Conservation (phyloP, 2,888 invertebrate genomes). For the Andrena bicolor region DNA sequence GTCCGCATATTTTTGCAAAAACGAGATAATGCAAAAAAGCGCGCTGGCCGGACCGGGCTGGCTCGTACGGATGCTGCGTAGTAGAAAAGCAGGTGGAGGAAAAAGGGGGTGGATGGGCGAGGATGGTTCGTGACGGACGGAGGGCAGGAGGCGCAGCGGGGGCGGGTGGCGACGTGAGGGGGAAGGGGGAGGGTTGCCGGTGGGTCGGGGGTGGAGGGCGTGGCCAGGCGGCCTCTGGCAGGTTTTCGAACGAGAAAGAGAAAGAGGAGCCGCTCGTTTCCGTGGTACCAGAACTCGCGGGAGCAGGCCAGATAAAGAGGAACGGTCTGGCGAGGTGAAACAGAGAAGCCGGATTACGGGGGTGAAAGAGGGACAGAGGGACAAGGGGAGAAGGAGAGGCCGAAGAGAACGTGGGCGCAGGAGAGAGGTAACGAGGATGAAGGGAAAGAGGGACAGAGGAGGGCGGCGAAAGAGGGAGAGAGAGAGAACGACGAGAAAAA, state of each 20-base stretch:
- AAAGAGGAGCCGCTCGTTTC: slow-evolving; percentile 76
- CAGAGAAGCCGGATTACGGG: slow-evolving; percentile 50
- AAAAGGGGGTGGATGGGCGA: slow-evolving; percentile 69
- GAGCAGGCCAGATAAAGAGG: slow-evolving; percentile 61
- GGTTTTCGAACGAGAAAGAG: slow-evolving; percentile 80
- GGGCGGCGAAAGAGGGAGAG: slow-evolving; percentile 60
- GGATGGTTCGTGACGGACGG: slow-evolving; percentile 75
- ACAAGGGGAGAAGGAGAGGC: slow-evolving; percentile 22
- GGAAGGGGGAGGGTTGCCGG: slow-evolving; percentile 44
- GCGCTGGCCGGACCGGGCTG: slow-evolving; percentile 74
- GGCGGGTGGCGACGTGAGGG: slow-evolving; percentile 57
- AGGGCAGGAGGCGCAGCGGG: slow-evolving; percentile 61
- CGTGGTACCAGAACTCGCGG: slow-evolving; percentile 72
- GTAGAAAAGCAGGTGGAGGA: slow-evolving; percentile 70
- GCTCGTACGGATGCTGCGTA: slow-evolving; percentile 73
- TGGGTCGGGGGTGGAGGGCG: slow-evolving; percentile 78
- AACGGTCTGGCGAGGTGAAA: slow-evolving; percentile 39
- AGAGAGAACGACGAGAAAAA: slow-evolving; percentile 64
- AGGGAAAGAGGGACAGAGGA: slow-evolving; percentile 65
- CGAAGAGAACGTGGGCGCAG: slow-evolving; percentile 55
- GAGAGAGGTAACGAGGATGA: slow-evolving; percentile 67
- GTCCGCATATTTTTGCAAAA: slow-evolving; percentile 82
- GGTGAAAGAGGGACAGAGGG: slow-evolving; percentile 44
- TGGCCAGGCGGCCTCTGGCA: slow-evolving; percentile 81
- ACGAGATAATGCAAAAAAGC: slow-evolving; percentile 83